Percentiles rank a stretch among this genome's conserved stretches.
These are phyloP conservation scores for Daubentonia madagascariensis DNA, from an alignment of 2,113 vertebrate species.

Conservation along the genomic window DNA sequence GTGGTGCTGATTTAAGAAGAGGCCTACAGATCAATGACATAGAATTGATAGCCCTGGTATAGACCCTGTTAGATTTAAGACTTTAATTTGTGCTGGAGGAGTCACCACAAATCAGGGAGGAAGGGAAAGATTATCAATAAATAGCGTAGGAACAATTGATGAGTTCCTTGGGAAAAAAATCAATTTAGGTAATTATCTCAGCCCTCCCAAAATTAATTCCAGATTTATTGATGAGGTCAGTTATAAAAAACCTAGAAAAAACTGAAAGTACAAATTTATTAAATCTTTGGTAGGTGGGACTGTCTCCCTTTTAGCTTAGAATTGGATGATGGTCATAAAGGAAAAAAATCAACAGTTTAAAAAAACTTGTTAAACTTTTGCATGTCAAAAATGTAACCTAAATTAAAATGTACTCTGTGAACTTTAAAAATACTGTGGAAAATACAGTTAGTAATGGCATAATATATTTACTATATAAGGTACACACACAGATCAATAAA, in stretches of 20 bases:
- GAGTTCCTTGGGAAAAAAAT: background rate
- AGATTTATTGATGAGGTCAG: conserved; percentile 40
- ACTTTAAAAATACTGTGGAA: background rate
- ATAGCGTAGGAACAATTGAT: background rate
- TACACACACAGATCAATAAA: background rate
- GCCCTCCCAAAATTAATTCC: conserved; percentile 30
- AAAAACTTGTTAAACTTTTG: background rate
- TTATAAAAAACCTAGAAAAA: background rate
- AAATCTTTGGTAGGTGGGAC: background rate
- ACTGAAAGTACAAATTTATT: background rate
- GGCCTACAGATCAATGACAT: background rate
- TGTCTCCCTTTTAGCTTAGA: background rate
- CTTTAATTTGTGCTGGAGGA: background rate
- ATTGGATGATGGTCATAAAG: background rate
- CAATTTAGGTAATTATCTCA: conserved; percentile 43
- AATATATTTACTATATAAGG: background rate
- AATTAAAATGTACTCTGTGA: background rate
- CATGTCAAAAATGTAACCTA: background rate
- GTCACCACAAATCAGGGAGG: background rate
- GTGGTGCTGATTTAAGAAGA: background rate
- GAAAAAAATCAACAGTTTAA: background rate
- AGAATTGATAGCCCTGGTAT: background rate
- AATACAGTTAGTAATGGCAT: background rate
- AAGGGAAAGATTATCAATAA: background rate
- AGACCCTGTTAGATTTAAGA: background rate